phyloP scores from a whole-genome alignment of 2,113 vertebrate genomes.

The Lampris incognitus region DNA sequence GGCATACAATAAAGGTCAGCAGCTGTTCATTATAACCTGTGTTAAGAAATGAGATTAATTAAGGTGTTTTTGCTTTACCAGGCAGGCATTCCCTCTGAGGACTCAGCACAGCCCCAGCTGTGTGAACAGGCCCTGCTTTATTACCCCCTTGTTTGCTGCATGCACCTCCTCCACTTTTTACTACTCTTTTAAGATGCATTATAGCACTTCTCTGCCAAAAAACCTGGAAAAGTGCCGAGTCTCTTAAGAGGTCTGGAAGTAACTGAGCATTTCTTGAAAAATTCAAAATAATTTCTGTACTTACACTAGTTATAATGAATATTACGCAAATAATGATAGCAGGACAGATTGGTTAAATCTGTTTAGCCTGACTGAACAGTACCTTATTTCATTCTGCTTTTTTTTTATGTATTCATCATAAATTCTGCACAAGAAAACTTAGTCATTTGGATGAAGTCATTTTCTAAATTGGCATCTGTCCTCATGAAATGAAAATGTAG shows the following conservation, averaged over 20 bases:
- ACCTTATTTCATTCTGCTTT: background rate
- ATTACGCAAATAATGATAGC: background rate
- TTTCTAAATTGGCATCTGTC: no score
- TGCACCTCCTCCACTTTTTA: background rate
- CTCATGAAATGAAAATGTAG: no score
- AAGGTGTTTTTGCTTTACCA: constrained; percentile 45
- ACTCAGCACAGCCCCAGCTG: constrained; percentile 45
- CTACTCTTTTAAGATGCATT: constrained; percentile 1
- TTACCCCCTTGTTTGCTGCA: constrained; percentile 39
- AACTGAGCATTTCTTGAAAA: constrained; percentile 26
- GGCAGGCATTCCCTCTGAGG: constrained; percentile 12
- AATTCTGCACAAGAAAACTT: no score
- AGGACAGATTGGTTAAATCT: background rate
- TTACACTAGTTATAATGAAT: background rate
- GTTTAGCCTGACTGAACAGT: background rate
- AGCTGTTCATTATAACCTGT: constrained; percentile 67
- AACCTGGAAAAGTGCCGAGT: constrained; percentile 42
- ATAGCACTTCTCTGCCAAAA: constrained; percentile 26
- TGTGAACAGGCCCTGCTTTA: constrained; percentile 41
- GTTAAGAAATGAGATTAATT: constrained; percentile 75
- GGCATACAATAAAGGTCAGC: constrained; percentile 54
- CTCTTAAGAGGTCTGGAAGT: constrained; percentile 18
- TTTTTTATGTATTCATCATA: no score
- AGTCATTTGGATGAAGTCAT: no score
- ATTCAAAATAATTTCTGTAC: background rate